Conservation (phyloP, 2,797 vertebrate species). For the Bovichtus variegatus region DNA sequence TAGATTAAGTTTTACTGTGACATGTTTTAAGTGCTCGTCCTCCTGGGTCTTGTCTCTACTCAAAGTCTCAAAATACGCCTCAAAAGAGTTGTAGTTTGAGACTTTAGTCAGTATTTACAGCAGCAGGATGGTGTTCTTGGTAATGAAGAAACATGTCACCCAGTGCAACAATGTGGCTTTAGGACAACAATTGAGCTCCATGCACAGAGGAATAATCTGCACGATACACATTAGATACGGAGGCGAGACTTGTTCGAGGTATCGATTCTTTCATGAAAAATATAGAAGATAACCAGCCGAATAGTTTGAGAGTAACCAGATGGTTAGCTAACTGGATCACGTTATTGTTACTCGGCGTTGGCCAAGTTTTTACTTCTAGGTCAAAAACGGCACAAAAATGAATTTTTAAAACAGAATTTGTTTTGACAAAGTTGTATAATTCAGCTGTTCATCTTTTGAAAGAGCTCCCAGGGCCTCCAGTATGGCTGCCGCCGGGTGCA, state of each 20-base stretch:
- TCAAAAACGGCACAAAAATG: not conserved
- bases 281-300: not conserved
- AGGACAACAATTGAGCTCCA: no score
- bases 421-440: not conserved
- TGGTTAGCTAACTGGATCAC: not conserved
- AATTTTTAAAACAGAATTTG: not conserved
- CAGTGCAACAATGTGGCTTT: not conserved
- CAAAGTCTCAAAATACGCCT: no score
- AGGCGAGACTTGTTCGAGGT: not conserved
- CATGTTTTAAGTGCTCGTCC: not conserved
- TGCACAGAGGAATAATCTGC: not conserved
- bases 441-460: not conserved
- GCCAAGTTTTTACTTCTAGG: not conserved
- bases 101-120: no score
- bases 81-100: not conserved
- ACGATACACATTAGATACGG: not conserved
- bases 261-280: not conserved
- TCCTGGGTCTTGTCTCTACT: not conserved
- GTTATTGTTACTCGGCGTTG: not conserved
- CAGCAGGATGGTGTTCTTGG: not conserved
- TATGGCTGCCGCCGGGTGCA: conserved; percentile 4
- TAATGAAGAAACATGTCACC: not conserved
- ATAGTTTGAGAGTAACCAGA: not conserved
- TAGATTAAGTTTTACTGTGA: not conserved
- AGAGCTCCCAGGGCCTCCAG: not conserved